These are phyloP conservation scores for Sebastes vulpes DNA, from an alignment of 2,797 vertebrate genomes.

Conservation along the genomic window DNA sequence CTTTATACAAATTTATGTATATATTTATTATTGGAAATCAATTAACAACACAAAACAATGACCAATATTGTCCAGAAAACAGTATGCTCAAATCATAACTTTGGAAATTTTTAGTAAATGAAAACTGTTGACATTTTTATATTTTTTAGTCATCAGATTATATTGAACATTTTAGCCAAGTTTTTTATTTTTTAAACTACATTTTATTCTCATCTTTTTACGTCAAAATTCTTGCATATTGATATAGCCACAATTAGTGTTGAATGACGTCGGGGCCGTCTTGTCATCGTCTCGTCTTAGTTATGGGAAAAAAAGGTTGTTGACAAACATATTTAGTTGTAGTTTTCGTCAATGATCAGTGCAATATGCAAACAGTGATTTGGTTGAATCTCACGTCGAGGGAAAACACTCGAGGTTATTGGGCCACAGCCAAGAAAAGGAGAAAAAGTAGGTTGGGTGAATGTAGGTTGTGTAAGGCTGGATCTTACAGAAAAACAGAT, in stretches of 20 bases:
- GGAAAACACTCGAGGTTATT: slow-evolving; percentile 34
- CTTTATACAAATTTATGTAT: too few relatives aligned
- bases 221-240: rapidly evolving
- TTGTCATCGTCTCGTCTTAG: not conserved
- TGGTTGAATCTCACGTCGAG: not conserved
- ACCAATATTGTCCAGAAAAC: too few relatives aligned
- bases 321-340: not conserved
- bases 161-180: too few relatives aligned
- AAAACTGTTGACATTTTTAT: too few relatives aligned
- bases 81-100: too few relatives aligned
- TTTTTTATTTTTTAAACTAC: not conserved
- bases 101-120: too few relatives aligned
- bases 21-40: too few relatives aligned
- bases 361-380: not conserved
- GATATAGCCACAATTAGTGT: not conserved
- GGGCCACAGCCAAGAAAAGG: slow-evolving; percentile 42
- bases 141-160: too few relatives aligned
- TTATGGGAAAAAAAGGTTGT: too few relatives aligned
- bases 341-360: not conserved
- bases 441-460: slow-evolving; percentile 44
- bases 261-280: not conserved
- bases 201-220: not conserved
- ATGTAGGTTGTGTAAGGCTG: slow-evolving; percentile 37
- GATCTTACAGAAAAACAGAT: slow-evolving; percentile 15
- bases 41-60: too few relatives aligned